phyloP scores from a whole-genome alignment of 2,113 vertebrate species.

The Sander lucioperca region DNA sequence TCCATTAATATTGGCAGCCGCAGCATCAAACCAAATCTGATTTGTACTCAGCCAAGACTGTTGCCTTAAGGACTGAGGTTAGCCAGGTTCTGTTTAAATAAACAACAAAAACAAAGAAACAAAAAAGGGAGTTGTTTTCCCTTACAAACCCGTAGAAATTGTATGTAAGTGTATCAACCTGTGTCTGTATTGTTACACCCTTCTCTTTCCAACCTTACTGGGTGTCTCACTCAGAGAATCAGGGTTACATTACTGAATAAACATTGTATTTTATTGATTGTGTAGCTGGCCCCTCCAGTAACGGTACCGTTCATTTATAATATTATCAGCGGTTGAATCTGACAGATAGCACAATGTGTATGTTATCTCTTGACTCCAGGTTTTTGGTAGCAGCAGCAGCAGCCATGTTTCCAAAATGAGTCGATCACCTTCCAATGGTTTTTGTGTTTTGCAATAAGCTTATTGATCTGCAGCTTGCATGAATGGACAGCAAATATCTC shows the following conservation, averaged over 20 bases:
- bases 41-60: background rate
- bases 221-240: background rate
- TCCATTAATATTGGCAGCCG: background rate
- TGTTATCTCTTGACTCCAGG: slow-evolving; percentile 44
- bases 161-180: background rate
- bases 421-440: slow-evolving; percentile 11
- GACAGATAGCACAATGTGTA: background rate
- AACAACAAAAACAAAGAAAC: background rate
- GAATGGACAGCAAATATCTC: background rate
- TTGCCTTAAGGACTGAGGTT: background rate
- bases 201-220: background rate
- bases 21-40: background rate
- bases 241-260: background rate
- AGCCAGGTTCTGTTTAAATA: background rate
- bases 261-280: background rate
- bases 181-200: background rate
- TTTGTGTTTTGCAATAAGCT: slow-evolving; percentile 28
- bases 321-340: background rate
- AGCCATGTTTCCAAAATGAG: background rate
- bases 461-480: slow-evolving; percentile 10
- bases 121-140: background rate
- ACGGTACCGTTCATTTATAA: background rate
- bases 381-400: background rate
- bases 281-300: background rate
- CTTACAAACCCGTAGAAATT: background rate